phyloP scores from a whole-genome alignment of 2,113 vertebrate genomes.

The Tragulus kanchil region DNA sequence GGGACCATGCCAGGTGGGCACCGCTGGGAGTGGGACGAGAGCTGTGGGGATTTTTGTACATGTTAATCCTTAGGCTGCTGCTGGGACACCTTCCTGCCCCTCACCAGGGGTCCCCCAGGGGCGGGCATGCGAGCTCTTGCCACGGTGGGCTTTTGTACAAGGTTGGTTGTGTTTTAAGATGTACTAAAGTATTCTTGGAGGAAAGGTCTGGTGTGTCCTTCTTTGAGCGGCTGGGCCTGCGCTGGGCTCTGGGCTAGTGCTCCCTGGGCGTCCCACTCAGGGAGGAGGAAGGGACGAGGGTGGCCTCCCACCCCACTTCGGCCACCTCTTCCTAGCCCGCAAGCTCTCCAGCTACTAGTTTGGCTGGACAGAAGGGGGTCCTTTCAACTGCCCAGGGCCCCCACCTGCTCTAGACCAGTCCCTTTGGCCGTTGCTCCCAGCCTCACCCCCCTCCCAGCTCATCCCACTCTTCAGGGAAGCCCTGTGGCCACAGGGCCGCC shows the following conservation, averaged over 20 bases:
- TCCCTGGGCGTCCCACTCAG: background rate
- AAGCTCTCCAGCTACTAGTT: no score
- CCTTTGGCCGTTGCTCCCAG: background rate
- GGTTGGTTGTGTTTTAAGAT: background rate
- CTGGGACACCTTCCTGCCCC: background rate
- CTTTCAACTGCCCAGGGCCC: background rate
- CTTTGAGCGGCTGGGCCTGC: background rate
- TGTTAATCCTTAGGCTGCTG: background rate
- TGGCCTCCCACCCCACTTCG: background rate
- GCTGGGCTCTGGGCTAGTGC: background rate
- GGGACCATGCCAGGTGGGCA: accelerated
- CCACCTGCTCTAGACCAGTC: no score
- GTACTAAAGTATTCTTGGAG: background rate
- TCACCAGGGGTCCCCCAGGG: accelerated
- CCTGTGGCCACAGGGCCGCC: background rate
- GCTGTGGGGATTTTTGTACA: background rate
- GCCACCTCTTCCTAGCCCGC: background rate
- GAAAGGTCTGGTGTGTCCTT: background rate
- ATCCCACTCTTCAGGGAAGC: background rate
- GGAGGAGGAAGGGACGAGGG: accelerated
- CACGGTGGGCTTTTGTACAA: background rate
- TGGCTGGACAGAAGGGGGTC: background rate
- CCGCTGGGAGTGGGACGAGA: accelerated
- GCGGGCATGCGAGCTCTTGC: background rate
- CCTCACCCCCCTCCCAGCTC: background rate